phyloP scores from a whole-genome alignment of 2,888 invertebrate species.

The Limenitis arthemis region DNA sequence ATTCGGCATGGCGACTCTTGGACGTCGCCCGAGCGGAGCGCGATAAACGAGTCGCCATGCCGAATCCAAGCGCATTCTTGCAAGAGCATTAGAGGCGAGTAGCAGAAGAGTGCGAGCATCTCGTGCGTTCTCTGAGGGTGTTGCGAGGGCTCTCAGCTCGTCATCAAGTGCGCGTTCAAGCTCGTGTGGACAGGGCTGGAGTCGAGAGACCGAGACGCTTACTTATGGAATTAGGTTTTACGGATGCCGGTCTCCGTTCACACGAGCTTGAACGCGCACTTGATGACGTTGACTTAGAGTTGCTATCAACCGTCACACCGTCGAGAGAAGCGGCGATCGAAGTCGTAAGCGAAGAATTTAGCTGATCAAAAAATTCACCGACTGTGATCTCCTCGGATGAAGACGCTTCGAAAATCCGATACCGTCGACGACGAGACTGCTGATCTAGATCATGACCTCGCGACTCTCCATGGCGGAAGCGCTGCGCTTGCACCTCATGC shows the following conservation, averaged over 20 bases:
- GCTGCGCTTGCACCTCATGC: slow-evolving; percentile 43
- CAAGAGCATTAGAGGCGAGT: slow-evolving; percentile 76
- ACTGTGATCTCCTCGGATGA: slow-evolving; percentile 46
- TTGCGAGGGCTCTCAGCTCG: slow-evolving; percentile 56
- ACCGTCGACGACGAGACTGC: no score
- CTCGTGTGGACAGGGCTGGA: slow-evolving; percentile 77
- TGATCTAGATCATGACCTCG: slow-evolving; percentile 38
- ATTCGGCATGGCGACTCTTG: slow-evolving; percentile 77
- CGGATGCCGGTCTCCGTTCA: slow-evolving; percentile 68
- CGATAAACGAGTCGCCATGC: slow-evolving; percentile 86
- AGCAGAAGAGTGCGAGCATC: slow-evolving; percentile 52
- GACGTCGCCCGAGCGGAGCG: slow-evolving; percentile 82
- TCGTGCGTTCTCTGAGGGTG: slow-evolving; percentile 24
- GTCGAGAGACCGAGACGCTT: slow-evolving; percentile 76
- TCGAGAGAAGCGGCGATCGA: slow-evolving; percentile 40
- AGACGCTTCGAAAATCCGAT: slow-evolving; percentile 47
- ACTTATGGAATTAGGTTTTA: slow-evolving; percentile 78
- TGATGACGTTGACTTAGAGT: slow-evolving; percentile 7
- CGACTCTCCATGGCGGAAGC: slow-evolving; percentile 45
- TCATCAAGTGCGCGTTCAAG: slow-evolving; percentile 79
- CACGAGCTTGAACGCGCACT: no score
- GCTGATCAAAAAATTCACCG: slow-evolving; percentile 58
- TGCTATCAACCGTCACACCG: slow-evolving; percentile 8
- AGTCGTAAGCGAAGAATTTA: slow-evolving; percentile 47
- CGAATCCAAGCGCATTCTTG: slow-evolving; percentile 79